Evolutionary conservation across 2,888 invertebrate genomes (phyloP), one percentile per base, ranked within the genome.

Genomic region (Aradus depressus): DNA sequence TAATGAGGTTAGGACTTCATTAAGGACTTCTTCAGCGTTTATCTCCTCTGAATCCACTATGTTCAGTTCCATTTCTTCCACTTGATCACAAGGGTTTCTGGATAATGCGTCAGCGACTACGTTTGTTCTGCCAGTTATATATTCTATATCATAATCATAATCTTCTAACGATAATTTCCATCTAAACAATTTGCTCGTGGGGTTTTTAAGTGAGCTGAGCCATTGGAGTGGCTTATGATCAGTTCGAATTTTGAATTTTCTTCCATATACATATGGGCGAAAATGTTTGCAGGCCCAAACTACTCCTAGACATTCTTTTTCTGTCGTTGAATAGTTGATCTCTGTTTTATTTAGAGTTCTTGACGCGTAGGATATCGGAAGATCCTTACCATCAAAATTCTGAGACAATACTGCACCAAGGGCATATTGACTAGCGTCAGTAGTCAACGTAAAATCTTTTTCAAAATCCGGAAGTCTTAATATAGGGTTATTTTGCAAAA

Each of bases 101-200:
- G 49, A 41, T 2, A 49, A 34, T 3, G 49, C 49, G 14, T 49
- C 41, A 3, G 32, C 49, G 21, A 31, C 41, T 3, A 31, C n/a
- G 22, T 47, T 47, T 5, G 22, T 10, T 14, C 35, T n/a, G 2
- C 35, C 47, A 14, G 34, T 47, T 55, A 62, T 64, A 32, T 65
- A 65, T 6, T 51, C 44, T 0, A 67, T 62, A 50, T 62, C 56
- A 18, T 52, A 65, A 35, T 65, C 54, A 47, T 62, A 65, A 59
- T 65, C 64, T 54, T 61, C 59, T 22, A 66, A 47, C 51, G 60
- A 63, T n/a, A 67, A 44, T 22, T 63, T 53, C 68, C 66, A 68
- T 3, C 67, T 22, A 5, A 63, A 56, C 37, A 67, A 53, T 57
- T 65, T 61, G 0, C 64, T 63, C 28, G 63, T 66, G 0, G 66